A percentile compares a stretch with the other conserved stretches of the same genome.
These are phyloP conservation scores for Arizona elegans DNA, from an alignment of 2,113 vertebrate genomes.

Conservation along the genomic window DNA sequence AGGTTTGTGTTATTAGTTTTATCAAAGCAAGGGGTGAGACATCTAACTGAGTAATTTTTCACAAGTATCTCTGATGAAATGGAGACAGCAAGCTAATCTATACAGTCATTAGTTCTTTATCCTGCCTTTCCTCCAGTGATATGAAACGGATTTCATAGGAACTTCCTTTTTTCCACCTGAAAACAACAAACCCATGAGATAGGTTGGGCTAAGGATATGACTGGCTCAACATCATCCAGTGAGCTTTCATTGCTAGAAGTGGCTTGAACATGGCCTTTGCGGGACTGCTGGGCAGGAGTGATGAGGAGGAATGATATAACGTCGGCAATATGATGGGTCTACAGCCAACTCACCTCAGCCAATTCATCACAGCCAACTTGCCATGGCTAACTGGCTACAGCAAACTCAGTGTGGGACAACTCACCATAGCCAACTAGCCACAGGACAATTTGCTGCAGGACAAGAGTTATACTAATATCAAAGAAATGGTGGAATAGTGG, in stretches of 20 bases:
- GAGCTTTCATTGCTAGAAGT: background rate
- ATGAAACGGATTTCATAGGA: background rate
- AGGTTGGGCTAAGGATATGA: background rate
- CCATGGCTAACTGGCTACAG: background rate
- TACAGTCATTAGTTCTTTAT: background rate
- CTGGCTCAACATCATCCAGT: background rate
- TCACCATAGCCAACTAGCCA: background rate
- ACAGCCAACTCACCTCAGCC: background rate
- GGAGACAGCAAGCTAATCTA: background rate
- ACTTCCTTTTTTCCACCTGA: background rate
- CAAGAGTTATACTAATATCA: background rate
- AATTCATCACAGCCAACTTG: too few species aligned
- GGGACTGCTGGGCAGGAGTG: background rate
- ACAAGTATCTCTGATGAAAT: background rate
- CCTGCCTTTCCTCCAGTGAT: background rate
- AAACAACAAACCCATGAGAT: background rate
- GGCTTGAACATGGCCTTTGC: background rate
- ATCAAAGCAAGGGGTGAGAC: background rate
- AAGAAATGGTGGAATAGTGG: background rate
- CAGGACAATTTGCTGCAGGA: background rate
- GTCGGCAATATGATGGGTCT: background rate
- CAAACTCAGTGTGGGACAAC: background rate
- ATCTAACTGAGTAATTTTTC: background rate
- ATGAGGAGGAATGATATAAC: background rate
- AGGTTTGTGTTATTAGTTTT: background rate